phyloP scores from a whole-genome alignment of 2,888 invertebrate species.

The Trissolcus brochymenae region DNA sequence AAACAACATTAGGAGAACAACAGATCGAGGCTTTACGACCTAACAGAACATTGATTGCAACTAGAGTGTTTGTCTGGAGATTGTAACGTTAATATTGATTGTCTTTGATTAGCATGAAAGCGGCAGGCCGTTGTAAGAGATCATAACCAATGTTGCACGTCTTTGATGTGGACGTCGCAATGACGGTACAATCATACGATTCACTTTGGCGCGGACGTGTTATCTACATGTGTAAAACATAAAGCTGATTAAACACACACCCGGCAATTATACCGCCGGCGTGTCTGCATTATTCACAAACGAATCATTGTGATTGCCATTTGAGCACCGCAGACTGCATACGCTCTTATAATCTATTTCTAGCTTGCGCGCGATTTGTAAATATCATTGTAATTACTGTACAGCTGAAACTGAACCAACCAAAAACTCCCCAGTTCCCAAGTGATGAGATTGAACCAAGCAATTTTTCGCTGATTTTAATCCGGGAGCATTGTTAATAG shows the following conservation, averaged over 20 bases:
- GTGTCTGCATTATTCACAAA: conserved; percentile 27
- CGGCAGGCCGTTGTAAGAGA: conserved; percentile 5
- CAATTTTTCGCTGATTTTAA: conserved; percentile 4
- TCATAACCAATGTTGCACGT: conserved; percentile 35
- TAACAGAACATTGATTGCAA: conserved; percentile 25
- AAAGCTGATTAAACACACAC: conserved; percentile 42
- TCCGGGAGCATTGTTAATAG: conserved; percentile 12
- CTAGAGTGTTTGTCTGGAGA: conserved; percentile 32
- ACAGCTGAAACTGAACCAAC: background rate
- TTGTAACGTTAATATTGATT: conserved; percentile 41
- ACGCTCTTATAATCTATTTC: conserved; percentile 26
- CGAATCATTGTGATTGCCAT: conserved; percentile 29
- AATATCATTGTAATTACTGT: conserved; percentile 2
- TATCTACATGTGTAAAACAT: conserved; percentile 44
- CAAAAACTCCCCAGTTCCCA: background rate
- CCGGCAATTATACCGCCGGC: conserved; percentile 19
- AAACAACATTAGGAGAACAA: too few relatives aligned
- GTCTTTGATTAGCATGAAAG: conserved; percentile 44
- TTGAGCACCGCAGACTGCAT: conserved; percentile 17
- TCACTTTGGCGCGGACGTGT: conserved; percentile 25
- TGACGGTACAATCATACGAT: conserved; percentile 21
- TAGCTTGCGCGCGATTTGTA: conserved; percentile 4
- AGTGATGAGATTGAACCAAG: conserved; percentile 13
- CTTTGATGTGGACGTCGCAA: conserved; percentile 38
- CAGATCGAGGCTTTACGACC: background rate